Evolutionary conservation across 2,113 vertebrate genomes (phyloP), one percentile per base, ranked within the genome.

Genomic region (Platichthys flesus): DNA sequence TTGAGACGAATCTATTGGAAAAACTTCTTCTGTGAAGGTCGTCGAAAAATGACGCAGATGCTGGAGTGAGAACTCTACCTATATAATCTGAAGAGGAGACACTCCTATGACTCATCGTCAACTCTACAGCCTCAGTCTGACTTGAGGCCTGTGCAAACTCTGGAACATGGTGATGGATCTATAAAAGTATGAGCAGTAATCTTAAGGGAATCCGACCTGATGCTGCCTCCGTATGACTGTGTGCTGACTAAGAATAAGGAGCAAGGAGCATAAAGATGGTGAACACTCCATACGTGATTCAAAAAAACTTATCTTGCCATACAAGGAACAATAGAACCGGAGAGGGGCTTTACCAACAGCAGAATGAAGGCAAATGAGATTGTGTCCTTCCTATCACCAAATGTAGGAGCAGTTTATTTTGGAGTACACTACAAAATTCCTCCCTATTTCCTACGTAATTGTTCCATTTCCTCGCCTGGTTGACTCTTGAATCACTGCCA

Each of bases 91-190:
- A 59, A 68, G 47, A 67, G 77, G 58, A 67, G 64, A 45, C 23
- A 82, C 24, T 75, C 12, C n/a, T 21, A 66, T 91, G 85, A 89
- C 61, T 90, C 85, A 90, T 82, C 59, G 60, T 40, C 64, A 81
- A 74, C 61, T 26, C 13, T 20, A 2, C 31, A 37, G 58, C 68
- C 60, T 60, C 62, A n/a, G 64, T 76, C 74, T 76, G 64, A 76
- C 80, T 79, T 81, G 2, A 71, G 71, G 70, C 67, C 51, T 69
- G 67, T 45, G 62, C 63, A 85, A 85, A 83, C 61, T 70, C 67
- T 55, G 24, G 57, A 86, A 77, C 45, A 71, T 56, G 63, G 61
- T 61, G 71, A 56, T 21, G 61, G 71, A 70, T 83, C 79, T 76
- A 83, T 85, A 79, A 78, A 82, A 76, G 76, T 73, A 77, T 63